Evolutionary conservation across 2,888 invertebrate species (phyloP), one percentile per base, ranked within the genome.

Genomic region (Rutpela maculata): DNA sequence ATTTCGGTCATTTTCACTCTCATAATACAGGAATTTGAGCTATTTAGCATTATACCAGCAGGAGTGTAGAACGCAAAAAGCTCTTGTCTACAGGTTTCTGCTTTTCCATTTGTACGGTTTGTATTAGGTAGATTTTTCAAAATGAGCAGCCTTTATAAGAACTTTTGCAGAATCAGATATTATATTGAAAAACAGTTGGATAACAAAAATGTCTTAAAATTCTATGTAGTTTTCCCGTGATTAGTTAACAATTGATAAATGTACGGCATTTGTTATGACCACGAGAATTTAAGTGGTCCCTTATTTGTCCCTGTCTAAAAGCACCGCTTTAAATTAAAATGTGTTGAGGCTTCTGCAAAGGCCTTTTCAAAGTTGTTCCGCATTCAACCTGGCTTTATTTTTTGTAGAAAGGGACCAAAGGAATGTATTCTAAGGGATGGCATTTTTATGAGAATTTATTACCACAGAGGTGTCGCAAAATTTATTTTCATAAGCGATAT

Each of bases 391-490:
- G 43, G 19, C 43, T 43, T 65, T 65, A 43, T 26, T 65, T 65
- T 65, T 7, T 19, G 65, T 65, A 50, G 65, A 65, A 65, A 65
- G 65, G 65, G 65, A 65, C 65, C 65, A 65, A 65, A 65, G 31
- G 65, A 38, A 18, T 43, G 65, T 65, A 65, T 43, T 50, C 50
- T 65, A 65, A 65, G 43, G 43, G 43, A 38, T 43, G 43, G 19
- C 43, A 43, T 65, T 38, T 65, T 60, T n/a, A 50, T 43, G 6
- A 18, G 18, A 38, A 43, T 43, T 65, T 65, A 12, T 35, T 18
- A 18, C 15, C n/a, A 12, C 17, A 15, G 7, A 10, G 62, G 65
- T 65, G 18, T 19, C 12, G 65, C 43, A 38, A 65, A 65, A 65
- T 65, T 65, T 65, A 43, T 65, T 19, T 15, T 50, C 0, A 35